These are phyloP conservation scores for Schizotus pectinicornis DNA, from an alignment of 2,888 invertebrate species.

Conservation along the genomic window DNA sequence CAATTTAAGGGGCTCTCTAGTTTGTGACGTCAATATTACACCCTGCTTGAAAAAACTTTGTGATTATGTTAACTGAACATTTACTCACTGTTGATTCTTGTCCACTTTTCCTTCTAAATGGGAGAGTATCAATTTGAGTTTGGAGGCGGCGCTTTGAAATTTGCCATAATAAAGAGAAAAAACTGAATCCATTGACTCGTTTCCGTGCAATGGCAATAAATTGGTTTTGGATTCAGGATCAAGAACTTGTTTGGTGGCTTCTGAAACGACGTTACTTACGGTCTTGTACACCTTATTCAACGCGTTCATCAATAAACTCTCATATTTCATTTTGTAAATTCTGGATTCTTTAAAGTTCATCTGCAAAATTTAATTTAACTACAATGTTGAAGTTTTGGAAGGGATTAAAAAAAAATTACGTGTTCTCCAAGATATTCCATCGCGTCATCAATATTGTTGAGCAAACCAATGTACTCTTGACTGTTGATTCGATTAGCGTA, in stretches of 20 bases:
- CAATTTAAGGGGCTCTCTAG: too few relatives aligned
- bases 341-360: constrained; percentile 85
- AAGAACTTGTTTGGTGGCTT: constrained; percentile 78
- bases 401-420: constrained; percentile 61
- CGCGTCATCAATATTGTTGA: constrained; percentile 86
- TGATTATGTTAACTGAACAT: too few relatives aligned
- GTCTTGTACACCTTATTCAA: constrained; percentile 81
- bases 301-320: constrained; percentile 82
- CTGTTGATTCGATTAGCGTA: constrained; percentile 58
- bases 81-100: constrained; percentile 74
- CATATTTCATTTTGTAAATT: constrained; percentile 81
- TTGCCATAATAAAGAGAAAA: constrained; percentile 92
- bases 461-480: constrained; percentile 80
- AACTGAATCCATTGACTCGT: constrained; percentile 66
- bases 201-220: constrained; percentile 40
- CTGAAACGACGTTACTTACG: constrained; percentile 76
- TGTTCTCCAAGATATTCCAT: constrained; percentile 80
- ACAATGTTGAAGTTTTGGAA: constrained; percentile 1
- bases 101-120: constrained; percentile 81
- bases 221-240: constrained; percentile 52
- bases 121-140: constrained; percentile 79
- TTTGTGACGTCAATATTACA: too few relatives aligned
- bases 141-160: constrained; percentile 90
- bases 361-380: constrained; percentile 26
- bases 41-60: too few relatives aligned